These are phyloP conservation scores for Spinibarbus caldwelli DNA, from an alignment of 2,797 vertebrate species.

Conservation along the genomic window DNA sequence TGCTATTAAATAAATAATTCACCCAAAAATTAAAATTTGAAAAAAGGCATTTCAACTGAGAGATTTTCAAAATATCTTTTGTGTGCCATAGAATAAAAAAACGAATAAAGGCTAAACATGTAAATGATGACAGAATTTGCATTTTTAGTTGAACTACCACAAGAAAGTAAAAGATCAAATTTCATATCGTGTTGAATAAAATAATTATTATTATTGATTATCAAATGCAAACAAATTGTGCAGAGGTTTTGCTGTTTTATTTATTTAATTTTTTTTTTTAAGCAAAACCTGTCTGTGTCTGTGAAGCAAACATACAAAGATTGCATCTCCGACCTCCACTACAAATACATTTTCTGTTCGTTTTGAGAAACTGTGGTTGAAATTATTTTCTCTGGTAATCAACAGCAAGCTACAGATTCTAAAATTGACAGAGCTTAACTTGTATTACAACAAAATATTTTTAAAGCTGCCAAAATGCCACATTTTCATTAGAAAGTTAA, in stretches of 20 bases:
- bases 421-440: neutral
- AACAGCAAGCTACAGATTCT: neutral
- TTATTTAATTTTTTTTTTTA: neutral
- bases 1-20: neutral
- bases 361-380: neutral
- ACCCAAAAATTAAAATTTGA: neutral
- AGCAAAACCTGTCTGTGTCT: neutral
- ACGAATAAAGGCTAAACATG: too few relatives aligned
- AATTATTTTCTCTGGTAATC: slow-evolving; percentile 3
- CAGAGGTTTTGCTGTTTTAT: neutral
- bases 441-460: neutral
- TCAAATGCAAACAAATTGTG: neutral
- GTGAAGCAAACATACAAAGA: neutral
- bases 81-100: neutral
- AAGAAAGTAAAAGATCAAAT: neutral
- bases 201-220: neutral
- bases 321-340: neutral
- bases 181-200: neutral
- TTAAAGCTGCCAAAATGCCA: neutral
- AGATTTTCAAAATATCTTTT: neutral
- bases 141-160: neutral
- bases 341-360: neutral
- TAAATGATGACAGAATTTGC: neutral
- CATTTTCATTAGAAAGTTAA: neutral
- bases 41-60: neutral